A percentile compares a stretch with the other conserved stretches of the same genome.
Conservation (phyloP, 2,113 vertebrate species). For the Eretmodus cyanostictus region DNA sequence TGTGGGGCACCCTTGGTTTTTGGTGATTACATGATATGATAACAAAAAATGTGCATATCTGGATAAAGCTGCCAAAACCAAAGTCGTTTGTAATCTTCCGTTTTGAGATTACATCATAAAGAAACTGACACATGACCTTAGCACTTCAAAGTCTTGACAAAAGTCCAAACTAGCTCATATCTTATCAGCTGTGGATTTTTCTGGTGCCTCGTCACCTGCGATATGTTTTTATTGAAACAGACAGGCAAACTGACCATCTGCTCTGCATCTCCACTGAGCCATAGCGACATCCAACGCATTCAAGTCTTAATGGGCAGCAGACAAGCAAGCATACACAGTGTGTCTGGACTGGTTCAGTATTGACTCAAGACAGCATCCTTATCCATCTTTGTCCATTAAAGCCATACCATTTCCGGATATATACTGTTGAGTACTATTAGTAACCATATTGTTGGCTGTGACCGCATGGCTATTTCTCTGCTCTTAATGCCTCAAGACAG, state of each 20-base stretch:
- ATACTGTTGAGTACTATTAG: constrained; percentile 18
- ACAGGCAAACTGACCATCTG: constrained; percentile 21
- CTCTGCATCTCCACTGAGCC: background rate
- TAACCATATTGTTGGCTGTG: constrained; percentile 43
- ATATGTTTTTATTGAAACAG: background rate
- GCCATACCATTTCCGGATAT: constrained; percentile 32
- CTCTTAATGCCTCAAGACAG: constrained; percentile 47
- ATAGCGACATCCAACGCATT: constrained; percentile 12
- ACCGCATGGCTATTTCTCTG: constrained; percentile 15
- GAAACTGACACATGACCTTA: background rate
- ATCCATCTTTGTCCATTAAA: constrained; percentile 59
- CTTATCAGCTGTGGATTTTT: background rate
- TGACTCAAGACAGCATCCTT: constrained; percentile 7
- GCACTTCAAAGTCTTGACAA: constrained; percentile 13
- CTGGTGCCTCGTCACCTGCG: background rate
- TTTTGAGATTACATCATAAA: background rate
- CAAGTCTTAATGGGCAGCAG: background rate
- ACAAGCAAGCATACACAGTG: background rate
- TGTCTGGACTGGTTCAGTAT: constrained; percentile 26
- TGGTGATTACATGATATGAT: background rate
- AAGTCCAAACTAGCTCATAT: background rate
- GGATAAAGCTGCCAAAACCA: background rate
- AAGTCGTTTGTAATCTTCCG: background rate
- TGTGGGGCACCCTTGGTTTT: background rate
- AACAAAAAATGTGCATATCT: background rate